Conservation (phyloP, 2,113 vertebrate species). For the Anguilla japonica region DNA sequence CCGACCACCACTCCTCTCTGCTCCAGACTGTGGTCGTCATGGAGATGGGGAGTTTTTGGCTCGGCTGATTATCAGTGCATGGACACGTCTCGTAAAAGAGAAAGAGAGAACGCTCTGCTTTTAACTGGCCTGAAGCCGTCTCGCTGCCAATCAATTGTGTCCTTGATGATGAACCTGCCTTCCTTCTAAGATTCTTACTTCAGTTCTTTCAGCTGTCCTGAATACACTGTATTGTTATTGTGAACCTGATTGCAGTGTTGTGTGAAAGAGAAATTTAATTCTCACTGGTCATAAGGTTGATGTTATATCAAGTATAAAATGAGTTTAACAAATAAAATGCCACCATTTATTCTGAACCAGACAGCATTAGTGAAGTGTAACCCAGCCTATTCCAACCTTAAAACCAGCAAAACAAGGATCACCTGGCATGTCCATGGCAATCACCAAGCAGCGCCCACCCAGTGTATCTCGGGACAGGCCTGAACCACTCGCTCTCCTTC, state of each 20-base stretch:
- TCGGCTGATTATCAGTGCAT: not conserved
- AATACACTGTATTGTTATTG: not conserved
- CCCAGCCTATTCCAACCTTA: not conserved
- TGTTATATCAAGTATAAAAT: not conserved
- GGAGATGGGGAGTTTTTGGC: not conserved
- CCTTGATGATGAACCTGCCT: not conserved
- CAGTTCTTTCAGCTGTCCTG: not conserved
- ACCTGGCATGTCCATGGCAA: not conserved
- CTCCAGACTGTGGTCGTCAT: not conserved
- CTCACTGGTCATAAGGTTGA: not conserved
- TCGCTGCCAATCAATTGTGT: not conserved
- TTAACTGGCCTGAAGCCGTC: not conserved
- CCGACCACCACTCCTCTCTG: slow-evolving; percentile 20
- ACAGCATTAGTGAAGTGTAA: not conserved
- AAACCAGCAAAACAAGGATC: not conserved
- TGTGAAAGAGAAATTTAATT: not conserved
- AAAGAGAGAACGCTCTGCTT: not conserved
- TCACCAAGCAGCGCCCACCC: not conserved
- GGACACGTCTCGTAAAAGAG: not conserved
- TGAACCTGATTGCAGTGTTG: not conserved
- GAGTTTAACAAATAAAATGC: not conserved
- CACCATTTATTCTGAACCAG: not conserved
- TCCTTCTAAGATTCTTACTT: not conserved
- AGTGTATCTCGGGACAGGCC: not conserved
- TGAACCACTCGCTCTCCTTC: not conserved